Evolutionary conservation across 2,797 vertebrate species (phyloP).

Genomic region (Pangasius krempfi): DNA sequence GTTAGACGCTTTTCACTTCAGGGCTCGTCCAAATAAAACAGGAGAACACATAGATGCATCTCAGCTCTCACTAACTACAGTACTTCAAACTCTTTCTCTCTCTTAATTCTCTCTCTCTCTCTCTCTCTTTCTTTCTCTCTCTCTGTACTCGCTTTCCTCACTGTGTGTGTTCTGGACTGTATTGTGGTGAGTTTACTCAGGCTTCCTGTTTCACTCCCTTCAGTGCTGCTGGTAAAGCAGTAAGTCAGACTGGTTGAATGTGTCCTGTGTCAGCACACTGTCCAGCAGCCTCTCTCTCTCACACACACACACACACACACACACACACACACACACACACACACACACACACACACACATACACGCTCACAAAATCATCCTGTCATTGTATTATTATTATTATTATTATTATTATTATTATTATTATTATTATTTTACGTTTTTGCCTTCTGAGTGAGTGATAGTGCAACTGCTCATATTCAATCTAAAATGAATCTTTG

Average conservation of each 20-base stretch:
- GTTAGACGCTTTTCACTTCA: constrained; percentile 38
- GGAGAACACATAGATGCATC: background rate
- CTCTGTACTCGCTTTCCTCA: background rate
- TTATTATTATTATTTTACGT: too few species aligned
- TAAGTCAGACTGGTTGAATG: background rate
- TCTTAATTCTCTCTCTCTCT: background rate
- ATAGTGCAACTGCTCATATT: background rate
- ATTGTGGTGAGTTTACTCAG: background rate
- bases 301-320: background rate
- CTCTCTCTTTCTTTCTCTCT: background rate
- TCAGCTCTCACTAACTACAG: background rate
- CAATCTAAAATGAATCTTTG: background rate
- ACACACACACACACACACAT: too few species aligned
- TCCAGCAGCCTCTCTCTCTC: too few species aligned
- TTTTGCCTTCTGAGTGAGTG: background rate
- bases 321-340: too few species aligned
- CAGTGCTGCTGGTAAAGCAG: background rate
- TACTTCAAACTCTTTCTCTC: background rate
- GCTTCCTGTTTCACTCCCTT: background rate
- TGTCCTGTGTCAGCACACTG: background rate
- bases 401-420: background rate
- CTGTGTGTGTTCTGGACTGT: background rate
- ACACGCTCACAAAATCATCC: background rate
- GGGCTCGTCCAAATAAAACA: constrained; percentile 41
- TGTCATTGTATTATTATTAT: background rate